phyloP scores from a whole-genome alignment of 1,140 invertebrate species.

The Cotesia vestalis region DNA sequence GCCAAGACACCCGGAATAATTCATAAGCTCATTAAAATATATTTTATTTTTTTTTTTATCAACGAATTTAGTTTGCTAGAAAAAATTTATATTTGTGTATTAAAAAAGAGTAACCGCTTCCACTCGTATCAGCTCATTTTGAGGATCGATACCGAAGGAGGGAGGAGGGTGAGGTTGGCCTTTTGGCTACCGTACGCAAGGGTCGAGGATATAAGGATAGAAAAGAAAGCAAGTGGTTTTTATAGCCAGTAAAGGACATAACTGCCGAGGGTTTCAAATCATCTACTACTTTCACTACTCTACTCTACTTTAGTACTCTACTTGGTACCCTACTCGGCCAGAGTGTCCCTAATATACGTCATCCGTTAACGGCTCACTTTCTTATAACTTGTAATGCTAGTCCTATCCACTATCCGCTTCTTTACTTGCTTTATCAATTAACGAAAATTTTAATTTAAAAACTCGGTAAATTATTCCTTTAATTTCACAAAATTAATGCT shows the following conservation, averaged over 20 bases:
- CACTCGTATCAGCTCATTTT: conserved; percentile 39
- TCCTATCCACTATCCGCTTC: conserved; percentile 12
- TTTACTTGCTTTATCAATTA: conserved; percentile 2
- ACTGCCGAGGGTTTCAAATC: conserved; percentile 54
- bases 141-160: conserved; percentile 49
- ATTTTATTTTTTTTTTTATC: no score
- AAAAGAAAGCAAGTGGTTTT: conserved; percentile 64
- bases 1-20: no score
- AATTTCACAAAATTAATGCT: no score
- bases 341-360: conserved; percentile 68
- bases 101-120: conserved; percentile 38
- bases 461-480: neutral
- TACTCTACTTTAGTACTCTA: conserved; percentile 10
- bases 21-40: no score
- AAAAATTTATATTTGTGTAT: no score
- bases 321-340: conserved; percentile 63
- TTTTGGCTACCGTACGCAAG: conserved; percentile 56
- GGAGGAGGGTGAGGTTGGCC: conserved; percentile 54
- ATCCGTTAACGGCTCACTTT: conserved; percentile 59
- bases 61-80: conserved; percentile 23
- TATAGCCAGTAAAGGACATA: conserved; percentile 63
- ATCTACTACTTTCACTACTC: no score
- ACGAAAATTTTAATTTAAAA: neutral
- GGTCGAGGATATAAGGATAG: conserved; percentile 50
- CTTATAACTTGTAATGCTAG: neutral